Evolutionary conservation across 2,797 vertebrate genomes (phyloP), one percentile per base, ranked within the genome.

Genomic region (Enteromius anoplus): DNA sequence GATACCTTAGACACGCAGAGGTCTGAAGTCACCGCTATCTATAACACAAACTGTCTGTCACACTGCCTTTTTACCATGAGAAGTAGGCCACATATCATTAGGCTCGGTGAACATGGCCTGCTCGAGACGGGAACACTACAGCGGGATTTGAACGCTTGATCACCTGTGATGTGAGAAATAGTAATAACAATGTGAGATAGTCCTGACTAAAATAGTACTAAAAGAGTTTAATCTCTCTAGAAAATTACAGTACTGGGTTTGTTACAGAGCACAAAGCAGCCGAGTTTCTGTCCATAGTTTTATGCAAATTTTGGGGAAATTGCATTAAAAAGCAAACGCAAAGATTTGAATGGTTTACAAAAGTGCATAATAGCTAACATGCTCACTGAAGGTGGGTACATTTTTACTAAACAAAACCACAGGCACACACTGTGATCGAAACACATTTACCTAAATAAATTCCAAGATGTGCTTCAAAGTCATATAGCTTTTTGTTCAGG

Each of bases 11-110:
- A 68, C 73, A 83, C 17, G 49, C 32, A 53, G 32, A 79, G 78
- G 78, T 79, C 72, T 83, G 73, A 83, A 76, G 81, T 83, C 64
- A 77, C 64, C 23, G 51, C 81, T 83, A 83, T 83, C 81, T 83
- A 76, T 83, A 83, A 77, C 81, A 83, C 81, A 76, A 69, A 82
- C 81, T 82, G 72, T 76, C 81, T 7, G 75, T 69, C 81, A 83
- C 40, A 14, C 47, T 58, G 49, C 19, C 71, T 7, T 65, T 82
- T 51, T 42, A 75, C 60, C 71, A 53, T 29, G 37, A 69, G 73
- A 76, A 77, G 64, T 53, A 58, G 81, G 81, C 64, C 64, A 34
- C 64, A 60, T 82, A 75, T 69, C 62, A 45, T 42, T 58, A 47
- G 81, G 49, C 49, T 68, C 2, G 32, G 14, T 40, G 42, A 49